Conservation (phyloP, 2,888 invertebrate genomes). For the Hyles lineata region DNA sequence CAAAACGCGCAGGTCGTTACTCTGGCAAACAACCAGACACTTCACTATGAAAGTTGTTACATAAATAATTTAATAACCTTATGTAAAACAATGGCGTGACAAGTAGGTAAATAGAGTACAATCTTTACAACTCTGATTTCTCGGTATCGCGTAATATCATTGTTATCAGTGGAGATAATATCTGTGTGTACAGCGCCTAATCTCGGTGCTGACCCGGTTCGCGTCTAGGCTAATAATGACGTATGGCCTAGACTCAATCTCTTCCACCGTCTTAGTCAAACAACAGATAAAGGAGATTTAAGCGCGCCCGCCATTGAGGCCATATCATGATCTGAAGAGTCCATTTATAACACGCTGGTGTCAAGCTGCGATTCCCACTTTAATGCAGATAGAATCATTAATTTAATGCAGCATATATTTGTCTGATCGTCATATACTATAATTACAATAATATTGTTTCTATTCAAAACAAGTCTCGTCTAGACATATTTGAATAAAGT, state of each 20-base stretch:
- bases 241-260: constrained; percentile 74
- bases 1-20: constrained; percentile 18
- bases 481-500: too few relatives aligned
- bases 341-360: constrained; percentile 36
- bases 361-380: constrained; percentile 32
- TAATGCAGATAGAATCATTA: constrained; percentile 12
- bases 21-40: constrained; percentile 25
- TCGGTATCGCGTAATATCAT: constrained; percentile 60
- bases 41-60: constrained; percentile 30
- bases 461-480: too few relatives aligned
- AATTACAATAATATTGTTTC: too few relatives aligned
- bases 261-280: constrained; percentile 62
- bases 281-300: constrained; percentile 74
- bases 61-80: constrained; percentile 20
- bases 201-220: constrained; percentile 74
- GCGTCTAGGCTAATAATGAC: constrained; percentile 74
- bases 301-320: constrained; percentile 53
- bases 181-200: constrained; percentile 67
- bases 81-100: constrained; percentile 45
- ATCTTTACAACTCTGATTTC: constrained; percentile 76
- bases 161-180: constrained; percentile 59
- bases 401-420: neutral
- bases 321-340: constrained; percentile 45
- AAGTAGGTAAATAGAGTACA: constrained; percentile 51
- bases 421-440: too few relatives aligned